phyloP scores from a whole-genome alignment of 2,888 invertebrate genomes.

The Agrotis exclamationis region DNA sequence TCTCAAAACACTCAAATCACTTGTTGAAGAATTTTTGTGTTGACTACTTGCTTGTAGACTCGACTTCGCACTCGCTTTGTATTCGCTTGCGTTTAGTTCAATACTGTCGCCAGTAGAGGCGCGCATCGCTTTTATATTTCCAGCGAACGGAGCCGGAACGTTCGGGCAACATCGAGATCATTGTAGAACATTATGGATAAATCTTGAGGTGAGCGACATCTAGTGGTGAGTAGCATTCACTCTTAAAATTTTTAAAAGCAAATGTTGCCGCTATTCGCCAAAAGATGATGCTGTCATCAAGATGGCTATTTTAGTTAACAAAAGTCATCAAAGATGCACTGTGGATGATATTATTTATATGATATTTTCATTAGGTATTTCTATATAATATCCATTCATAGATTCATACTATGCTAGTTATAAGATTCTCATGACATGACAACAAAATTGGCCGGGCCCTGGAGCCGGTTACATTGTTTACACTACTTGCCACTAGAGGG shows the following conservation, averaged over 20 bases:
- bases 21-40: slow-evolving; percentile 2
- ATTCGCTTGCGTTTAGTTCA: slow-evolving; percentile 54
- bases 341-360: too few relatives aligned
- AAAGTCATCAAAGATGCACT: neutral
- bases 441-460: too few relatives aligned
- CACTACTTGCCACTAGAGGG: slow-evolving; percentile 36
- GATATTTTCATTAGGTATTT: neutral
- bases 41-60: neutral
- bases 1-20: slow-evolving; percentile 2
- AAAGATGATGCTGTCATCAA: slow-evolving; percentile 27
- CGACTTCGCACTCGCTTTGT: neutral
- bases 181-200: slow-evolving; percentile 48
- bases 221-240: slow-evolving; percentile 43
- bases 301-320: accelerated
- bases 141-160: slow-evolving; percentile 4
- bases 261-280: slow-evolving; percentile 1
- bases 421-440: too few relatives aligned
- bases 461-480: neutral
- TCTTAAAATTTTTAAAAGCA: neutral
- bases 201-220: slow-evolving; percentile 48
- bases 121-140: slow-evolving; percentile 75
- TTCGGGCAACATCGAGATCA: slow-evolving; percentile 52
- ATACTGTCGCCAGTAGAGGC: slow-evolving; percentile 64
- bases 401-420: too few relatives aligned
- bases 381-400: neutral